These are phyloP conservation scores for Dendrocincla fuliginosa DNA, from an alignment of 2,797 vertebrate species.

Conservation along the genomic window DNA sequence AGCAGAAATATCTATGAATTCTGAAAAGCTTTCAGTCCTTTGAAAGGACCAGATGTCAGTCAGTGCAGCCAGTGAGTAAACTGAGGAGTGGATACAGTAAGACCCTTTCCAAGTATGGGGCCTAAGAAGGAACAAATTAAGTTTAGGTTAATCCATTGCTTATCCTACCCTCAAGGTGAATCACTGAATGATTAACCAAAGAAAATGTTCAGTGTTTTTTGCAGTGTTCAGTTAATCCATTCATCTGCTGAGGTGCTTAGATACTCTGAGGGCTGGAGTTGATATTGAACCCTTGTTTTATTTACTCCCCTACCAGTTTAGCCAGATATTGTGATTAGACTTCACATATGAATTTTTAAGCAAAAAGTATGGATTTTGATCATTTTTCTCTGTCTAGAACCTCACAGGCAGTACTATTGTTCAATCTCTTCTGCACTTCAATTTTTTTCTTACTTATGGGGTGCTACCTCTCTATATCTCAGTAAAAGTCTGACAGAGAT, in stretches of 20 bases:
- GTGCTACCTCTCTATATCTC: not conserved
- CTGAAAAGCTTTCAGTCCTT: not conserved
- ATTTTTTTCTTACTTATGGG: not conserved
- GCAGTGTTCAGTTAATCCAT: slow-evolving; percentile 54
- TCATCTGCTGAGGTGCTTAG: slow-evolving; percentile 47
- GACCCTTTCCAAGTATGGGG: not conserved
- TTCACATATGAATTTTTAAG: not conserved
- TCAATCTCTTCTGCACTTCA: not conserved
- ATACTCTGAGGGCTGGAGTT: not conserved
- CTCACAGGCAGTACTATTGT: not conserved
- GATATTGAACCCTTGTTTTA: not conserved
- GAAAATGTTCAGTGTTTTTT: slow-evolving; percentile 46
- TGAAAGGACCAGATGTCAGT: not conserved
- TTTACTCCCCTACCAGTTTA: not conserved
- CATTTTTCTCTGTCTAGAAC: not conserved
- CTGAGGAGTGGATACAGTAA: not conserved
- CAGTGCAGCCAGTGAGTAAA: not conserved
- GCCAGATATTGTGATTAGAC: not conserved
- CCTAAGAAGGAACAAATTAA: slow-evolving; percentile 31
- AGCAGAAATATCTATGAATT: not conserved
- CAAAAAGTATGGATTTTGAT: not conserved
- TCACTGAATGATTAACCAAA: slow-evolving; percentile 48
- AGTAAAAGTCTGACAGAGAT: not conserved
- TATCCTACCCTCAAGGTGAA: slow-evolving; percentile 60
- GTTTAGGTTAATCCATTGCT: slow-evolving; percentile 31